Conservation (phyloP, 2,113 vertebrate species). For the Heterocephalus glaber region DNA sequence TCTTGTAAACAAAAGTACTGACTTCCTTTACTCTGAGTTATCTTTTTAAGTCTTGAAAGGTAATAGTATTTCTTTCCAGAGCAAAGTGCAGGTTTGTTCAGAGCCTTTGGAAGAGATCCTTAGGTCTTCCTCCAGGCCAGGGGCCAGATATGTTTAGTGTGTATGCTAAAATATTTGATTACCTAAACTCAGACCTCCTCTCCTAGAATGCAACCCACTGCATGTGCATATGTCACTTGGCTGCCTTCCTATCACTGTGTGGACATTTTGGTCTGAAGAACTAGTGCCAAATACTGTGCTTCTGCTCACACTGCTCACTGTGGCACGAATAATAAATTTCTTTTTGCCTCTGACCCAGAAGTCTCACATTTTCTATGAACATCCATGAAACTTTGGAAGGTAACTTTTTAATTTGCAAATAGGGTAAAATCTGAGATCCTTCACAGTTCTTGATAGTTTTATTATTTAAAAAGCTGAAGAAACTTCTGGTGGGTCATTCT, state of each 20-base stretch:
- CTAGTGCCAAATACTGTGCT: neutral
- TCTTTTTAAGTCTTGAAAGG: conserved; percentile 1
- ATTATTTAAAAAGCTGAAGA: neutral
- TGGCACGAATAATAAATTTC: neutral
- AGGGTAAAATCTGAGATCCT: neutral
- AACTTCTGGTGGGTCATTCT: neutral
- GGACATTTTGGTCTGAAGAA: neutral
- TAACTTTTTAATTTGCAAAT: neutral
- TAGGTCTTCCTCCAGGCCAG: neutral
- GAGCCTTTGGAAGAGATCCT: neutral
- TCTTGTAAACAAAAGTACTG: neutral
- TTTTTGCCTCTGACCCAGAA: neutral
- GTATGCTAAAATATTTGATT: neutral
- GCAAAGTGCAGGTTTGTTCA: neutral
- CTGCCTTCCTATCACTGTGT: neutral
- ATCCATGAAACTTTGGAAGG: neutral
- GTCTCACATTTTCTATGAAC: neutral
- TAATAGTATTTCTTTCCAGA: neutral
- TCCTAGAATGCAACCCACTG: neutral
- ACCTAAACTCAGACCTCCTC: neutral
- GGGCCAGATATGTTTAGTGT: neutral
- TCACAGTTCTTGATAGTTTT: neutral
- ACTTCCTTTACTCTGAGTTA: conserved; percentile 26
- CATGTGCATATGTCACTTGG: neutral
- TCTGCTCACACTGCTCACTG: neutral